Evolutionary conservation across 2,113 vertebrate genomes (phyloP).

Genomic region (Lepus americanus): DNA sequence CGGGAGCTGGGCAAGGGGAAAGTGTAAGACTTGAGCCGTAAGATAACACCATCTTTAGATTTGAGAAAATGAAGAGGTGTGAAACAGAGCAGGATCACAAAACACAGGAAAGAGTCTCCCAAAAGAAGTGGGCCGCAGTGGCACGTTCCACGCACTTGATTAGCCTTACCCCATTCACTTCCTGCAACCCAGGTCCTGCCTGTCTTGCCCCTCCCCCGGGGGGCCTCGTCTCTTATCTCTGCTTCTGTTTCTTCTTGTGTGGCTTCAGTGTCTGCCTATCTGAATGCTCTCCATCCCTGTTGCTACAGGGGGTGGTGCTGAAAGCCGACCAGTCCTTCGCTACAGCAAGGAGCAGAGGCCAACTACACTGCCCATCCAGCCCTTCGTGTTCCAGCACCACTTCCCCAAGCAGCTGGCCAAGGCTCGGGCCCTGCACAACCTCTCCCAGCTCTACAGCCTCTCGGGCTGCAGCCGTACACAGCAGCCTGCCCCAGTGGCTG

Average conservation of each 20-base stretch:
- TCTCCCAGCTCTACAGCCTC: conserved; percentile 92
- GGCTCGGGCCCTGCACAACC: conserved; percentile 92
- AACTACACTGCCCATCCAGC: conserved; percentile 97
- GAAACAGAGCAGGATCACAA: not conserved
- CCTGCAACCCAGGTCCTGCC: not conserved
- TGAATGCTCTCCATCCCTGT: conserved; percentile 76
- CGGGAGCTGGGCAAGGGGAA: not conserved
- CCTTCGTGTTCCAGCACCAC: conserved; percentile 98
- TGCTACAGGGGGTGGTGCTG: conserved; percentile 90
- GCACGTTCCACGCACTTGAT: not conserved
- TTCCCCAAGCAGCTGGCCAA: conserved; percentile 92
- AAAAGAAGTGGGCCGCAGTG: not conserved
- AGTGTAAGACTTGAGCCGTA: not conserved
- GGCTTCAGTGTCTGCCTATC: not conserved
- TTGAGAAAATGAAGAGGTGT: not conserved
- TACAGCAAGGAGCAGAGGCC: conserved; percentile 98
- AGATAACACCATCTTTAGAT: not conserved
- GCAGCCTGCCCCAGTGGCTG: conserved; percentile 68
- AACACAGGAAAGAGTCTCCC: not conserved
- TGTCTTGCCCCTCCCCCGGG: not conserved
- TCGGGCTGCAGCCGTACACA: conserved; percentile 85
- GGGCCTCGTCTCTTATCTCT: not conserved
- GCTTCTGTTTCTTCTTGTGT: not conserved
- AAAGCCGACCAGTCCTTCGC: conserved; percentile 91
- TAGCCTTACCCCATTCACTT: not conserved